Evolutionary conservation across 2,888 invertebrate species (phyloP).

Genomic region (Zygogramma bicolorata): DNA sequence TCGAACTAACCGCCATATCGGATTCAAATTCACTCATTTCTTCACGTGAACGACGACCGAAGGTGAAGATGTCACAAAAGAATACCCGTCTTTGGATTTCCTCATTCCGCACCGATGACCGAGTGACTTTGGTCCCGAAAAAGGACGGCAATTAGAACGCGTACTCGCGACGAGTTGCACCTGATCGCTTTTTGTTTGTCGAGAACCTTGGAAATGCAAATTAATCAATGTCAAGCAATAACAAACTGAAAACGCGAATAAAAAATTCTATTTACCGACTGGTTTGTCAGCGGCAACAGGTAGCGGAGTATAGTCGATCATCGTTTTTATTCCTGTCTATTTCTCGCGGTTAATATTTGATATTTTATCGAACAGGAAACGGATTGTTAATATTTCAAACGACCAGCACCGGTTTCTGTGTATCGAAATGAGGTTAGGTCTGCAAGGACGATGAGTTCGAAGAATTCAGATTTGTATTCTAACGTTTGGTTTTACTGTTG

Average conservation of each 20-base stretch:
- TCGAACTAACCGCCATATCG: too few relatives aligned
- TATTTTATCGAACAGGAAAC: neutral
- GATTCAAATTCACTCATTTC: neutral
- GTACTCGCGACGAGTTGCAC: constrained; percentile 24
- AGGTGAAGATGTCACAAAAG: constrained; percentile 16
- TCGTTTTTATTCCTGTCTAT: neutral
- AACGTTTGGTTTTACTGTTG: too few relatives aligned
- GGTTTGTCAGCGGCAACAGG: neutral
- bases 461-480: too few relatives aligned
- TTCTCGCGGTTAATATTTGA: neutral
- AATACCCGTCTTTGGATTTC: constrained; percentile 26
- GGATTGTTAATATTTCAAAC: neutral
- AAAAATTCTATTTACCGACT: constrained; percentile 26
- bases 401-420: neutral
- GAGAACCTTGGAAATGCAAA: constrained; percentile 42
- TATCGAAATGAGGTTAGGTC: neutral
- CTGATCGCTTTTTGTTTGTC: constrained; percentile 26
- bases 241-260: constrained; percentile 37
- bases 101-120: constrained; percentile 16
- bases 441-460: neutral
- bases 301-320: neutral
- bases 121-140: constrained; percentile 6
- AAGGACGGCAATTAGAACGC: neutral
- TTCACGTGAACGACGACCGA: neutral
- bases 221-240: constrained; percentile 49